Evolutionary conservation across 2,797 vertebrate species (phyloP), one percentile per base, ranked within the genome.

Genomic region (Tapera naevia): DNA sequence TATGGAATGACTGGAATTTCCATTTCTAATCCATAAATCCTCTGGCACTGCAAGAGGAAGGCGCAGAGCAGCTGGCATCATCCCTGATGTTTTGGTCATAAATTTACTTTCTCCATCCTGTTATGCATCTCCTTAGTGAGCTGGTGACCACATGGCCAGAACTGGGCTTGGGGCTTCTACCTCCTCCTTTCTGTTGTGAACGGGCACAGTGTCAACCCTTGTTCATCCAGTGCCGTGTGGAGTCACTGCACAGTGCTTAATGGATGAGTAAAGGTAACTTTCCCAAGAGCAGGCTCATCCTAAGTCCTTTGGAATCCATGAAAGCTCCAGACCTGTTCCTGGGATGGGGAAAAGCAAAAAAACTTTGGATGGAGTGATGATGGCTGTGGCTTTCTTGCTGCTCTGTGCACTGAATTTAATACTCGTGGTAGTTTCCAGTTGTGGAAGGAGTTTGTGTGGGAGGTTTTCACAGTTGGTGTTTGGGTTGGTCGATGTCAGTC

Each of bases 1-100:
- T 66, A 58, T 30, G 80, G 92, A 97, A 96, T 5, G 85, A 76
- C 23, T 88, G 93, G 70, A 91, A 94, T 96, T 95, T 95, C 93
- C 93, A 95, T 84, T 45, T 71, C 87, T 84, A 93, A 93, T 94
- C 95, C 83, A 71, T 90, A 82, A 88, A 94, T 54, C n/a, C 61
- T 91, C 86, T 82, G 84, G 64, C 53, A 17, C 53, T 80, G 78
- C 14, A 80, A 81, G 51, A 93, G 73, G 81, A 84, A 86, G 69
- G 58, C 4, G n/a, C 19, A 28, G 90, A 93, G 27, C 78, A 78
- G 35, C 79, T 95, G 94, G 75, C 56, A 78, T 86, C 41, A 79
- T 78, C 78, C 50, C 50, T 87, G 79, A 88, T 13, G 21, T 15
- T 65, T 86, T 35, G 64, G 57, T 57, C 78, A 48, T 85, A 80